Evolutionary conservation across 2,888 invertebrate species (phyloP).

Genomic region (Dryomyza anilis): DNA sequence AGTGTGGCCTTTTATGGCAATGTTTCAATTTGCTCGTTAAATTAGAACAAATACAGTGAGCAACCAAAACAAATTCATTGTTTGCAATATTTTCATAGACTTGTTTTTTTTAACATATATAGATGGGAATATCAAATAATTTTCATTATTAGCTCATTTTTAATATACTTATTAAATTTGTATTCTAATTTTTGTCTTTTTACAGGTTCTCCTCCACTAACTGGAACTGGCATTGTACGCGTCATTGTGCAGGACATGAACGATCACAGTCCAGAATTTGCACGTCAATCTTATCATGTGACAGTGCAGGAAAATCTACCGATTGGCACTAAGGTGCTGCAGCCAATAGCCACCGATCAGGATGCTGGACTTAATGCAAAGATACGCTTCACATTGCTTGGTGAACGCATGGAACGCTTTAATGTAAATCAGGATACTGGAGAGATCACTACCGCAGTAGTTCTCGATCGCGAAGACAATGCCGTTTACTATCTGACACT

Average conservation of each 20-base stretch:
- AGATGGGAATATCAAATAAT: not conserved
- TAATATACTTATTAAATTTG: no score
- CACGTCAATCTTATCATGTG: conserved; percentile 78
- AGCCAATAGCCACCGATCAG: conserved; percentile 79
- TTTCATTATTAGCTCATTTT: no score
- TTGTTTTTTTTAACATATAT: not conserved
- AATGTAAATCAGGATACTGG: conserved; percentile 79
- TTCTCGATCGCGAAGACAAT: conserved; percentile 80
- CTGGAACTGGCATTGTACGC: conserved; percentile 88
- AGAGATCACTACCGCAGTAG: conserved; percentile 73
- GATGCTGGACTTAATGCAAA: conserved; percentile 86
- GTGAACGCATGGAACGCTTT: conserved; percentile 82
- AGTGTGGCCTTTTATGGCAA: conserved; percentile 37
- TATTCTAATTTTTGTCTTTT: conserved; percentile 42
- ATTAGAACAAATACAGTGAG: conserved; percentile 34
- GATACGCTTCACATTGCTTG: conserved; percentile 82
- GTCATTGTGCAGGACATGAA: conserved; percentile 93
- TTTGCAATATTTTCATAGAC: not conserved
- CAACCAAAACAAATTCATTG: conserved; percentile 17
- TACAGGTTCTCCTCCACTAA: conserved; percentile 87
- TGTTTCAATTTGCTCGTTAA: conserved; percentile 42
- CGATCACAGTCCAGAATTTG: conserved; percentile 90
- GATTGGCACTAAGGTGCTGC: conserved; percentile 76
- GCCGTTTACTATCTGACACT: conserved; percentile 79
- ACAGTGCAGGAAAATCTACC: conserved; percentile 83